Evolutionary conservation across 2,113 vertebrate genomes (phyloP).

Genomic region (Proteles cristata): DNA sequence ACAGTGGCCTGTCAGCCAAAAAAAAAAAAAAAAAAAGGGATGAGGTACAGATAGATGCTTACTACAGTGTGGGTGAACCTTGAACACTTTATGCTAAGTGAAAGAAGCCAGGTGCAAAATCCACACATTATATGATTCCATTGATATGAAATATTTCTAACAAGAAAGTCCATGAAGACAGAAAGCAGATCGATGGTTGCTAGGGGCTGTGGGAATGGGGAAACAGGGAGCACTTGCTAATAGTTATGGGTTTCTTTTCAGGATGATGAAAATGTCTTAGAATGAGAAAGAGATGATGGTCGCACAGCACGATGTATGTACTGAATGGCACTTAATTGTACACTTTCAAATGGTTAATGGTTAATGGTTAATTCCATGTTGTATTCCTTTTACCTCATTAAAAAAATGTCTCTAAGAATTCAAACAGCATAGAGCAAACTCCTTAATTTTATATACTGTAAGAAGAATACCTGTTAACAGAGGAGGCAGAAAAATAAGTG

Average conservation of each 20-base stretch:
- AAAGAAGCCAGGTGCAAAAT: background rate
- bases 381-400: background rate
- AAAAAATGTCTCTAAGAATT: background rate
- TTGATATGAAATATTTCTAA: background rate
- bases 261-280: background rate
- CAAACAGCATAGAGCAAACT: background rate
- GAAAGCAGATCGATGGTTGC: background rate
- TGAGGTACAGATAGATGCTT: background rate
- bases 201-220: too few relatives aligned
- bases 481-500: background rate
- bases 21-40: background rate
- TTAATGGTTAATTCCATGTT: conserved; percentile 6
- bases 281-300: background rate
- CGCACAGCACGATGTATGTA: background rate
- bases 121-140: background rate
- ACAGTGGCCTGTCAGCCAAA: background rate
- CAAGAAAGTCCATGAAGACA: background rate
- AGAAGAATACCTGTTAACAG: background rate
- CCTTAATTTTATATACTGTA: background rate
- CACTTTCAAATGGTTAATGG: background rate
- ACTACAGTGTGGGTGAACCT: background rate
- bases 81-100: conserved; percentile 14
- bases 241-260: background rate
- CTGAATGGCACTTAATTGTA: background rate
- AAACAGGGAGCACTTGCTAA: background rate